phyloP scores from a whole-genome alignment of 1,140 invertebrate genomes.

The Euschistus heros region DNA sequence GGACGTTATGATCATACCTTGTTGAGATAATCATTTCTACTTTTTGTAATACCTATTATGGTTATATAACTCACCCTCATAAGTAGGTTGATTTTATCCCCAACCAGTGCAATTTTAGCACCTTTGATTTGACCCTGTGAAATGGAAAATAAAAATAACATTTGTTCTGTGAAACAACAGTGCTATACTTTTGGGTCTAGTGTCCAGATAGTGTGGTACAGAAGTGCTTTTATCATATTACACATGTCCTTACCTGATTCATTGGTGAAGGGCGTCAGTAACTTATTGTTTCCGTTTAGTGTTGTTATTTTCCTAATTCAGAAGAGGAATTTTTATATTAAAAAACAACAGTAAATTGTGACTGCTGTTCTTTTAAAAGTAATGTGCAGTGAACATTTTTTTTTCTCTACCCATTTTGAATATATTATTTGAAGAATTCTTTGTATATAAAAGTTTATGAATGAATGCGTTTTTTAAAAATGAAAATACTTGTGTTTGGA shows the following conservation, averaged over 20 bases:
- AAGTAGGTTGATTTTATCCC: conserved; percentile 29
- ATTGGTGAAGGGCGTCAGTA: neutral
- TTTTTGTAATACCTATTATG: neutral
- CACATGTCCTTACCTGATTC: neutral
- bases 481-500: no score
- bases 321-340: conserved; percentile 1
- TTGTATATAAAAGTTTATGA: no score
- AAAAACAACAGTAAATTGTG: neutral
- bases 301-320: conserved; percentile 8
- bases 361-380: no score
- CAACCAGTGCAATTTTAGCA: conserved; percentile 28
- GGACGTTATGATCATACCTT: neutral
- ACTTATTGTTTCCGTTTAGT: conserved; percentile 11
- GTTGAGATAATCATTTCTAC: neutral
- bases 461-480: no score
- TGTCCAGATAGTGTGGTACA: neutral
- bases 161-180: conserved; percentile 3
- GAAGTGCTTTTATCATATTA: neutral
- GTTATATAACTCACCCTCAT: conserved; percentile 27
- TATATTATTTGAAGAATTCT: no score
- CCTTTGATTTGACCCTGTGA: conserved; percentile 23
- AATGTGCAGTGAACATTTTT: no score
- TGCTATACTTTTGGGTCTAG: neutral
- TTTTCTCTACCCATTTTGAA: no score
- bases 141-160: conserved; percentile 7